Conservation (phyloP, 2,888 invertebrate genomes). For the Oscheius onirici region DNA sequence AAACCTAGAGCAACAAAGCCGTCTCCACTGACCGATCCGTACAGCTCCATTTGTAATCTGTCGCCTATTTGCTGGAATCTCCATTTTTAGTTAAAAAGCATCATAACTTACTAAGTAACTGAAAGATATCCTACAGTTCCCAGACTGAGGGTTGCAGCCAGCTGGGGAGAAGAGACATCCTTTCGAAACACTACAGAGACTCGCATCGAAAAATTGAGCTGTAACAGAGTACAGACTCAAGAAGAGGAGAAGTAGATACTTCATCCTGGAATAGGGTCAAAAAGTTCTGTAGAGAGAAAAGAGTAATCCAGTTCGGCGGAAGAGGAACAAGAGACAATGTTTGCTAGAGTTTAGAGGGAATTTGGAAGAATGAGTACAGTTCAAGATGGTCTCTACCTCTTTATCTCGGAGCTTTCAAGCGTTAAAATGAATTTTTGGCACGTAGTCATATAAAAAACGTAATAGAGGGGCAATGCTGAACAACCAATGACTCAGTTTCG, state of each 20-base stretch:
- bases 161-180: conserved; percentile 38
- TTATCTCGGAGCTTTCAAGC: background rate
- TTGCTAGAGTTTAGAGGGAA: too few relatives aligned
- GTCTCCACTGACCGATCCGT: background rate
- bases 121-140: conserved; percentile 30
- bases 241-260: background rate
- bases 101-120: conserved; percentile 29
- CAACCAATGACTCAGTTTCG: too few relatives aligned
- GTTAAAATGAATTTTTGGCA: background rate
- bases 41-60: conserved; percentile 27
- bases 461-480: too few relatives aligned
- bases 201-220: conserved; percentile 30
- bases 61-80: conserved; percentile 26
- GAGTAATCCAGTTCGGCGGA: background rate
- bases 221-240: conserved; percentile 2
- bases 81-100: background rate
- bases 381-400: background rate
- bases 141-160: conserved; percentile 21
- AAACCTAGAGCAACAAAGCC: conserved; percentile 40
- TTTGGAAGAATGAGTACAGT: background rate
- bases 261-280: background rate
- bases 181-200: conserved; percentile 22
- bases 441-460: too few relatives aligned
- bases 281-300: background rate
- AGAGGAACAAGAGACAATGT: too few relatives aligned